Base-by-base conservation (phyloP, 2,113 vertebrate genomes). In the Camelus dromedarius region DNA sequence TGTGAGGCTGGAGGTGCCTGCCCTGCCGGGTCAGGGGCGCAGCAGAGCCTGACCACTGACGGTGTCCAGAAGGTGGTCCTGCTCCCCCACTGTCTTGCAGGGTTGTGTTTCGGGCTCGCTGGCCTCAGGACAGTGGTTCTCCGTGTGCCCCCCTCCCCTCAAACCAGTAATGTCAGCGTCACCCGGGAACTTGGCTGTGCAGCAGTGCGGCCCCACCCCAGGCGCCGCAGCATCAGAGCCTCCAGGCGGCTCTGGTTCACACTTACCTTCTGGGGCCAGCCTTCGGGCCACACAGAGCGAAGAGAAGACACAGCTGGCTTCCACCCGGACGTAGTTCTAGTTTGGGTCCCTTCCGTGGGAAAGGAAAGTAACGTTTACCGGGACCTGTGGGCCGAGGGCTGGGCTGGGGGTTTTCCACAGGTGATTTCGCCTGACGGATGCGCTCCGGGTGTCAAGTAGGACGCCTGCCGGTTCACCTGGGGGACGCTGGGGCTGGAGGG, bases 121-220 rank as follows among this genome's bases (percentile, higher is more conserved):
- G 69, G 20, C 35, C 69, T 24, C 1, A 24, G 35, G 35, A 72
- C 35, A 42, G 69, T 24, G 35, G 69, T 24, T 38, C 35, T 72
- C 35, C 38, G 19, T 13, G 35, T 24, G 35, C 20, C 18, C 66
- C 12, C 60, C 26, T 42, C 38, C 38, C 38, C 38, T 42, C 11
- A 72, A 11, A 3, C 35, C 22, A 0, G 6, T 6, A 13, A 12
- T 10, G 0, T 14, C 69, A 72, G 38, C 38, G 3, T 24, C 66
- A 8, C 16, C n/a, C 9, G n/a, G 66, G 66, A 69, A 35, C 18
- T 69, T 30, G 2, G 62, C 26, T 14, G 28, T 0, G 28, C 28
- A 12, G 3, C 3, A 12, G 60, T 11, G 28, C 6, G 20, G 28
- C 62, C 12, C 62, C 62, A 64, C 2, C 28, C 28, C 26, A 6